Conservation (phyloP, 2,888 invertebrate species). For the Eupithecia centaureata region DNA sequence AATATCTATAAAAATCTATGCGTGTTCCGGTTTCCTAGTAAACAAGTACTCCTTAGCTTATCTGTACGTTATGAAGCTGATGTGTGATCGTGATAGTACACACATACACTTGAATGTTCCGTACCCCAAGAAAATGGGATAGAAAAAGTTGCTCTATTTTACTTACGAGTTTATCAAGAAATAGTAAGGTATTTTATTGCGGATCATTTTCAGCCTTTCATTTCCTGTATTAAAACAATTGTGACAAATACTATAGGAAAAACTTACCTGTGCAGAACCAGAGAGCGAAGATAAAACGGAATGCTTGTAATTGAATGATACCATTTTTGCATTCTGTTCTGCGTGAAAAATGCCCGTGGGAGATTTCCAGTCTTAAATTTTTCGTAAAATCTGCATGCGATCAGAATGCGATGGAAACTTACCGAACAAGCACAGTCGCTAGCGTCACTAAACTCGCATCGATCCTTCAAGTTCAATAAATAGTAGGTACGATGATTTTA, state of each 20-base stretch:
- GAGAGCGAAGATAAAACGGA: neutral
- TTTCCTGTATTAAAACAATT: neutral
- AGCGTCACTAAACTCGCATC: neutral
- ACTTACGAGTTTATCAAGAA: neutral
- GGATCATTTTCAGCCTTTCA: neutral
- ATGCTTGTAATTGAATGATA: neutral
- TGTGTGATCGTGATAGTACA: conserved; percentile 47
- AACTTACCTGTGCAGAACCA: neutral
- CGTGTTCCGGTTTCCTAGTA: neutral
- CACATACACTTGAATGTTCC: conserved; percentile 23
- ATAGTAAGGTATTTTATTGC: neutral
- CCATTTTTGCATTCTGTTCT: neutral
- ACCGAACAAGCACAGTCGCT: neutral
- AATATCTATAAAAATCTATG: neutral
- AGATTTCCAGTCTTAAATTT: neutral
- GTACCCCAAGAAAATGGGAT: neutral
- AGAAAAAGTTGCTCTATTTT: neutral
- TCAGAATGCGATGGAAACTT: neutral
- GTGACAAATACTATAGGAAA: neutral
- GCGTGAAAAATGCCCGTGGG: neutral
- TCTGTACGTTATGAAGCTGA: conserved; percentile 33
- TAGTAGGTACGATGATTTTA: neutral
- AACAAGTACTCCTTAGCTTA: conserved; percentile 24
- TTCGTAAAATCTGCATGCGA: neutral
- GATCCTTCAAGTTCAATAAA: neutral